Conservation (phyloP, 1,140 invertebrate genomes). For the Globodera ellingtonae region DNA sequence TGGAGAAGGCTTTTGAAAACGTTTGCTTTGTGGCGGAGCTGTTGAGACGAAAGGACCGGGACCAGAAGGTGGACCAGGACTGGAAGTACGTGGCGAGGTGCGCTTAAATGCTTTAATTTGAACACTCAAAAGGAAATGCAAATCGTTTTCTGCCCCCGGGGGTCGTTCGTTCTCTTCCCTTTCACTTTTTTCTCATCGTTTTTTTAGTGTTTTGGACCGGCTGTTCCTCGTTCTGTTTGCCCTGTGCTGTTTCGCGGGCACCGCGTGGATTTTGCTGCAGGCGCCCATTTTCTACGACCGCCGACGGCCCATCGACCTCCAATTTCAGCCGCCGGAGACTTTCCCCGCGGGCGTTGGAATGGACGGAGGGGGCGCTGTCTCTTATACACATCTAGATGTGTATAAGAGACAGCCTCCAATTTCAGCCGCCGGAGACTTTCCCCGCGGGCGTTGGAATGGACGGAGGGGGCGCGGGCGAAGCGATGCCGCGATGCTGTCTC, state of each 20-base stretch:
- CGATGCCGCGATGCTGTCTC: neutral
- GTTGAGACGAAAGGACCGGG: slow-evolving; percentile 63
- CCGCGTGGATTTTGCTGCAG: slow-evolving; percentile 81
- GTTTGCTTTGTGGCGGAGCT: slow-evolving; percentile 64
- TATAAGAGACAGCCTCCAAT: slow-evolving; percentile 60
- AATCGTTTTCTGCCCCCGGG: slow-evolving; percentile 61
- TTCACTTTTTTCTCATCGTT: too few species aligned
- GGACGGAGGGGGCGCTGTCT: too few species aligned
- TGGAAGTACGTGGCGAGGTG: slow-evolving; percentile 89
- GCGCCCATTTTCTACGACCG: slow-evolving; percentile 94
- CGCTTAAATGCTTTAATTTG: neutral
- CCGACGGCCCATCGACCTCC: slow-evolving; percentile 58
- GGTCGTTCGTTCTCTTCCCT: too few species aligned
- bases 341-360: neutral
- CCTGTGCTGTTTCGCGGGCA: slow-evolving; percentile 75
- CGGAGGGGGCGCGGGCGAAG: too few species aligned
- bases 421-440: slow-evolving; percentile 44
- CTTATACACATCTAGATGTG: too few species aligned
- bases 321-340: slow-evolving; percentile 51
- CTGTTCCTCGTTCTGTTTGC: slow-evolving; percentile 97
- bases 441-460: neutral
- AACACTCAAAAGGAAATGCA: neutral
- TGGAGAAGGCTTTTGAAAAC: slow-evolving; percentile 64
- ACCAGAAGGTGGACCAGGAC: slow-evolving; percentile 71
- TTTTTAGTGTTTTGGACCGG: slow-evolving; percentile 88